Evolutionary conservation across 2,888 invertebrate species (phyloP).

Genomic region (Diarsia brunnea): DNA sequence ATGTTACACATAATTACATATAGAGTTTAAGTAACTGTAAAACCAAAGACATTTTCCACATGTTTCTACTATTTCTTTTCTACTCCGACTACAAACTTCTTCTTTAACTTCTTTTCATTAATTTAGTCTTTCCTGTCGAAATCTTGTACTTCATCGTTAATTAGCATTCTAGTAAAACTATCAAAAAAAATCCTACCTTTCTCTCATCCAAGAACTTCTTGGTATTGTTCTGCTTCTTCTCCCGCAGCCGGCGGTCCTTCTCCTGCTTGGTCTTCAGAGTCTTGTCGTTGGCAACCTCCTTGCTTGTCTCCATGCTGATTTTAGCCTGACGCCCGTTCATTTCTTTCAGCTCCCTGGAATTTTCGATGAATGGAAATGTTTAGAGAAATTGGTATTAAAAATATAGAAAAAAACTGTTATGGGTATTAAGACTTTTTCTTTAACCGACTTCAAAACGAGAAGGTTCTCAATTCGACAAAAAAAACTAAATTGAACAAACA

Average conservation of each 20-base stretch:
- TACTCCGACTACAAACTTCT: no score
- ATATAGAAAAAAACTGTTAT: no score
- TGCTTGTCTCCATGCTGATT: slow-evolving; percentile 98
- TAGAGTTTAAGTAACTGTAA: no score
- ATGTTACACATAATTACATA: no score
- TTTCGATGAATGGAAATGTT: neutral
- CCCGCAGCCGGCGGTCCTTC: slow-evolving; percentile 97
- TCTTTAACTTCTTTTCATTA: no score
- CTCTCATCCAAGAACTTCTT: slow-evolving; percentile 99
- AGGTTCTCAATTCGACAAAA: no score
- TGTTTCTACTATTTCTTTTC: neutral
- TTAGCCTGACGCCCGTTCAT: slow-evolving; percentile 98
- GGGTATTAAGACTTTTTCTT: no score
- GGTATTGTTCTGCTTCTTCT: slow-evolving; percentile 99
- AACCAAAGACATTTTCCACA: neutral
- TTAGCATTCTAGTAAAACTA: neutral
- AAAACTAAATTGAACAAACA: no score
- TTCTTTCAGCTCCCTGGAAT: slow-evolving; percentile 96
- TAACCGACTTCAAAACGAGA: no score
- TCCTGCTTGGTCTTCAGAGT: slow-evolving; percentile 99
- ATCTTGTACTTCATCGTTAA: neutral
- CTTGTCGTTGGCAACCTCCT: slow-evolving; percentile 98
- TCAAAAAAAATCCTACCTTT: slow-evolving; percentile 87
- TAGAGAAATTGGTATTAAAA: neutral
- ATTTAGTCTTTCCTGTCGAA: neutral